These are phyloP conservation scores for Enteromius thamalakanensis DNA, from an alignment of 2,797 vertebrate genomes.

Conservation along the genomic window DNA sequence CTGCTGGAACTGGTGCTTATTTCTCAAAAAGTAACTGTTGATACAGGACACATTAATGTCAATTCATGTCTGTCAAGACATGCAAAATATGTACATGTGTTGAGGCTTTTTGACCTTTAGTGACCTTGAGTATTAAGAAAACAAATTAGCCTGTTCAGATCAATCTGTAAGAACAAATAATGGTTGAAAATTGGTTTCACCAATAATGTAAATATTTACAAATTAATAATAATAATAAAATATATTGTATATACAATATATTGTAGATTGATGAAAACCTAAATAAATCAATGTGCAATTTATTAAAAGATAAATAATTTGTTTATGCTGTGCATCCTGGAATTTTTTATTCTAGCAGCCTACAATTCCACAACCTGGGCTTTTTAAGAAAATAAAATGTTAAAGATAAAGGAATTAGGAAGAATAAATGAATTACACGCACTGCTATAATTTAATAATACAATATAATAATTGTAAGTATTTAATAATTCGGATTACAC, in stretches of 20 bases:
- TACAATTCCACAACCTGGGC: neutral
- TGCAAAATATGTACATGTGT: neutral
- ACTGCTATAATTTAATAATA: too few relatives aligned
- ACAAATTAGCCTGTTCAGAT: neutral
- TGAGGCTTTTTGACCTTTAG: neutral
- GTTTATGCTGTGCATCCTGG: neutral
- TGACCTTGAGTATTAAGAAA: neutral
- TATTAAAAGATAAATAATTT: neutral
- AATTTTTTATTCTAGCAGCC: neutral
- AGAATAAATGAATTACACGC: neutral
- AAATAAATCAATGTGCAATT: neutral
- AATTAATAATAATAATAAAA: neutral
- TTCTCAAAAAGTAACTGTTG: neutral
- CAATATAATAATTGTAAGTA: neutral
- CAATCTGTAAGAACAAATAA: neutral
- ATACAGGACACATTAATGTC: neutral
- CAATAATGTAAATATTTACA: neutral
- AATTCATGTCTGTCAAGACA: neutral
- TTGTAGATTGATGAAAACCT: neutral
- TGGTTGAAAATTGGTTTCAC: neutral
- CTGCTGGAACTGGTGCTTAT: neutral
- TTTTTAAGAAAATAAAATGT: neutral
- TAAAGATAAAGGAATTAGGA: neutral
- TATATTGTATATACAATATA: too few relatives aligned
- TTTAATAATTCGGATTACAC: neutral